These are phyloP conservation scores for Cloeon dipterum DNA, from an alignment of 2,888 invertebrate species.

Conservation along the genomic window DNA sequence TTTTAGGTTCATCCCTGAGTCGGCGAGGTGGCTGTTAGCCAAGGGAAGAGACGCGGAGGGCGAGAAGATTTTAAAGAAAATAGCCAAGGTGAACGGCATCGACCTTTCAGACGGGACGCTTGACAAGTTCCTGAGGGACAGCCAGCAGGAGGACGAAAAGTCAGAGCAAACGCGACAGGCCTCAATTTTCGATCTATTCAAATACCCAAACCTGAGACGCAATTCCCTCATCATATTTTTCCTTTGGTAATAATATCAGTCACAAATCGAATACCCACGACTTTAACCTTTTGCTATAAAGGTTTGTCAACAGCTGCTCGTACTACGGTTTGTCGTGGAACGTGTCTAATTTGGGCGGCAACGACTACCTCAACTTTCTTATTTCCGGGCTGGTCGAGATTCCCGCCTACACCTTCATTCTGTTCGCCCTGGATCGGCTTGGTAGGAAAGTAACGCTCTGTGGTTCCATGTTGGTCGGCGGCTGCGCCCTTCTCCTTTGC, in stretches of 20 bases:
- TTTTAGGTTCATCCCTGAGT: conserved; percentile 48
- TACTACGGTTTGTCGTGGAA: conserved; percentile 61
- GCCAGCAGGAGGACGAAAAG: conserved; percentile 17
- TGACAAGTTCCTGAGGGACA: conserved; percentile 24
- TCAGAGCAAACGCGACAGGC: too few relatives aligned
- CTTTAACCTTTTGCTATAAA: too few relatives aligned
- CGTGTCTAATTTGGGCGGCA: conserved; percentile 43
- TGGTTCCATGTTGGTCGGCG: conserved; percentile 40
- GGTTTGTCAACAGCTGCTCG: conserved; percentile 50
- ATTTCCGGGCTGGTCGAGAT: conserved; percentile 51
- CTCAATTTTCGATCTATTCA: conserved; percentile 28
- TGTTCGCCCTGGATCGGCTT: conserved; percentile 41
- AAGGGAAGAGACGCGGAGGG: conserved; percentile 37
- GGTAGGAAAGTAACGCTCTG: conserved; percentile 44
- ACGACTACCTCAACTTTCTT: conserved; percentile 46
- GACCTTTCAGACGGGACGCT: conserved; percentile 27
- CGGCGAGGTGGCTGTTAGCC: conserved; percentile 43
- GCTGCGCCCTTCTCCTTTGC: conserved; percentile 30
- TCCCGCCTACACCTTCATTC: conserved; percentile 37
- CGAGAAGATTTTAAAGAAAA: conserved; percentile 31
- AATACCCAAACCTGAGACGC: conserved; percentile 35
- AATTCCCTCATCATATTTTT: conserved; percentile 45
- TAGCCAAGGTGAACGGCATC: conserved; percentile 39
- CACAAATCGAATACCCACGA: too few relatives aligned
- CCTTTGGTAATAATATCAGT: conserved; percentile 46